Base-by-base conservation (phyloP, 2,888 invertebrate species). In the Thyatira batis region DNA sequence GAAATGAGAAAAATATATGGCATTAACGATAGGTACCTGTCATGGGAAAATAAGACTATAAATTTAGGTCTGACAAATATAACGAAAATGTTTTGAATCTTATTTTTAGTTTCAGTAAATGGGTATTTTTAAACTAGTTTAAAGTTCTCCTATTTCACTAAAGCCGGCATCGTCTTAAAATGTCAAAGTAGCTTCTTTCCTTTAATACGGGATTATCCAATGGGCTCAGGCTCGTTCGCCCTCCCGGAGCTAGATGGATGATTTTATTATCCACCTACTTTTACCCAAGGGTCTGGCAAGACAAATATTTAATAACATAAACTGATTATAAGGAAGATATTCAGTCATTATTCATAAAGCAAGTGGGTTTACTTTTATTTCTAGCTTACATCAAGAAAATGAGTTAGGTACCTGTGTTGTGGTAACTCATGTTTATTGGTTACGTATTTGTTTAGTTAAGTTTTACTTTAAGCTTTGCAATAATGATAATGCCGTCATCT, bases 161-260 rank as follows among this genome's bases (percentile, higher is more conserved):
- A 39, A 39, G 39, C 1, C 39, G 39, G 8, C 33, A 5, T n/a
- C 8, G 25, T 33, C 50, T 57, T 57, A 54, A 50, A 50, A 52
- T 39, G 52, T 54, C 61, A 46, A 61, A 64, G 54, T 33, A 55
- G 58, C 58, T 39, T 39, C 39, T 39, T 61, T 51, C 50, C 52
- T 60, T 30, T 57, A 62, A 66, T 58, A 60, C 54, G 30, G 61
- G 65, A 67, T 71, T 65, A 71, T 57, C 61, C 49, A 45, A 25
- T 49, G 45, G 28, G 43, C 48, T 44, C 27, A 13, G 46, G 13
- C 53, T 50, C 67, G 53, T 55, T 54, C 52, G 51, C 58, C 50
- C 20, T 21, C 52, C 28, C 39, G 46, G 59, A 65, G 57, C 67
- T 55, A 72, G 71, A 73, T 65, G 63, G 63, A 73, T 73, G 65